phyloP scores from a whole-genome alignment of 2,797 vertebrate species.

The Xerus rutilus region DNA sequence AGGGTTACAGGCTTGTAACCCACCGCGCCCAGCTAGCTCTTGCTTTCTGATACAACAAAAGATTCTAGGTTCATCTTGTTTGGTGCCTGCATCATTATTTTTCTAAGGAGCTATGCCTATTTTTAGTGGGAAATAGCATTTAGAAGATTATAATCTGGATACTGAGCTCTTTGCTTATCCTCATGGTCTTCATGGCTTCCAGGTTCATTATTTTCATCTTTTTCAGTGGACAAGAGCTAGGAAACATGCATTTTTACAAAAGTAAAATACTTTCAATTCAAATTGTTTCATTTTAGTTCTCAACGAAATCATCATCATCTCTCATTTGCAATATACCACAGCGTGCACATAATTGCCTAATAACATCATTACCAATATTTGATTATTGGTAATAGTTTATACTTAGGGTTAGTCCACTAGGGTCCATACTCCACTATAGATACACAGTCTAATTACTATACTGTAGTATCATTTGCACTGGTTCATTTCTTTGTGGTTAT shows the following conservation, averaged over 20 bases:
- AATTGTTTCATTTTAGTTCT: slow-evolving; percentile 25
- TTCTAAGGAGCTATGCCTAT: neutral
- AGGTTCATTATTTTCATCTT: slow-evolving; percentile 2
- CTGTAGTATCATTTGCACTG: slow-evolving; percentile 1
- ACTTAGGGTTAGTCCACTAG: neutral
- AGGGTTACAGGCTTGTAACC: no score
- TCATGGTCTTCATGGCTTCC: neutral
- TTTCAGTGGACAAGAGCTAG: slow-evolving; percentile 35
- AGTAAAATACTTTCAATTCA: slow-evolving; percentile 36
- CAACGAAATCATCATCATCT: neutral
- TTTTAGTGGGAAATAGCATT: slow-evolving; percentile 30
- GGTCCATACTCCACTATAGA: neutral
- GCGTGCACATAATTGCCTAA: neutral
- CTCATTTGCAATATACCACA: neutral
- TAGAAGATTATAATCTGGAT: neutral
- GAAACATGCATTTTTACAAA: neutral
- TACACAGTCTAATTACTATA: neutral
- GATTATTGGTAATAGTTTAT: neutral
- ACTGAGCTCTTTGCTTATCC: neutral
- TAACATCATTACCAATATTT: neutral
- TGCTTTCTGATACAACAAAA: neutral
- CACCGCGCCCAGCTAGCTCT: neutral
- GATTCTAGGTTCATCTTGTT: slow-evolving; percentile 30
- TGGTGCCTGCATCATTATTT: neutral
- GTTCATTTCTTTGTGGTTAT: slow-evolving; percentile 10